phyloP scores from a whole-genome alignment of 2,113 vertebrate genomes.

The Nothoprocta pentlandii region DNA sequence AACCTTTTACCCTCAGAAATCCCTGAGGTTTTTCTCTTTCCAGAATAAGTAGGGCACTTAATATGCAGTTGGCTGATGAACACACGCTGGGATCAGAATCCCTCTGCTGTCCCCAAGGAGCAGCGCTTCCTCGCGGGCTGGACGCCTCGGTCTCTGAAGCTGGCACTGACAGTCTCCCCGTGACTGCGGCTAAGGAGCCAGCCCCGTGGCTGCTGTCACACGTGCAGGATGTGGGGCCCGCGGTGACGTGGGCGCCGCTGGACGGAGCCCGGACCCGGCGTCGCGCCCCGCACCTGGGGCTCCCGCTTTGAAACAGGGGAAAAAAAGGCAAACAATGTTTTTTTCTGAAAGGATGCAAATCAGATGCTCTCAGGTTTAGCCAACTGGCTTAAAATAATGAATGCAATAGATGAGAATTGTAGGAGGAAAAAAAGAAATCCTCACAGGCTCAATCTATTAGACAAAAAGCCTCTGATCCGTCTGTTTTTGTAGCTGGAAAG shows the following conservation, averaged over 20 bases:
- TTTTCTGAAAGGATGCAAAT: slow-evolving; percentile 37
- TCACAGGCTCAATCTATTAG: slow-evolving; percentile 28
- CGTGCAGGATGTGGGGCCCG: background rate
- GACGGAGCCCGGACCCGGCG: accelerated
- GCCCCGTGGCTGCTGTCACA: background rate
- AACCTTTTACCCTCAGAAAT: slow-evolving; percentile 11
- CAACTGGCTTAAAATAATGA: slow-evolving; percentile 23
- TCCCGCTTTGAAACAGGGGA: slow-evolving; percentile 28
- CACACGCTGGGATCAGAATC: background rate
- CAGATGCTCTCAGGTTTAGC: slow-evolving; percentile 36
- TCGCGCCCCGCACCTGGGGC: slow-evolving; percentile 15
- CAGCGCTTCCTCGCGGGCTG: background rate
- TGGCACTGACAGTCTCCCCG: slow-evolving; percentile 1
- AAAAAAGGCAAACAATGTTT: background rate
- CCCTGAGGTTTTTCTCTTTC: slow-evolving; percentile 12
- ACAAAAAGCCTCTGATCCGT: slow-evolving; percentile 42
- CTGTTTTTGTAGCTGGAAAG: slow-evolving; percentile 36
- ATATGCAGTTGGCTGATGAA: background rate
- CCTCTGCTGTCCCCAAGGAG: slow-evolving; percentile 34
- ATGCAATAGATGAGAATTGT: slow-evolving; percentile 51
- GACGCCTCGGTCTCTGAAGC: background rate
- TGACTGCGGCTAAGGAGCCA: background rate
- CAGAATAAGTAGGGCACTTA: slow-evolving; percentile 41
- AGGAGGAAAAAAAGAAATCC: slow-evolving; percentile 22
- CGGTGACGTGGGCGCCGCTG: background rate